Evolutionary conservation across 2,888 invertebrate species (phyloP).

Genomic region (Thera britannica): DNA sequence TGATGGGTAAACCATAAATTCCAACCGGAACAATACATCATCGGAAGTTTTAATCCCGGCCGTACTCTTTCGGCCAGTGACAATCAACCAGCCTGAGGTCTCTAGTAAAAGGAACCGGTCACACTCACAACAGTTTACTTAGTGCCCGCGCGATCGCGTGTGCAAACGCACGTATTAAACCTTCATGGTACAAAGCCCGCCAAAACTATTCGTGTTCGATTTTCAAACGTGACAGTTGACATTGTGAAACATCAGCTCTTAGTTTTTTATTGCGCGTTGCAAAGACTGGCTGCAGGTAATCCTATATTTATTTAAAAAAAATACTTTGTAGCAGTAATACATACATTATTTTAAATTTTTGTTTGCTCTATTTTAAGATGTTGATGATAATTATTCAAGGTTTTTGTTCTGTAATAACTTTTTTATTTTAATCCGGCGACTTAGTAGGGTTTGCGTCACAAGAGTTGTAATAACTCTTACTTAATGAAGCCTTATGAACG

Average conservation of each 20-base stretch:
- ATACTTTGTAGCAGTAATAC: not conserved
- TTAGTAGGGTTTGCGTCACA: not conserved
- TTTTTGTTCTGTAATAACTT: conserved; percentile 18
- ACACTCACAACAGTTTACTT: conserved; percentile 36
- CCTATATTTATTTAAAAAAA: not conserved
- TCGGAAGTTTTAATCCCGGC: conserved; percentile 66
- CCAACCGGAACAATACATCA: conserved; percentile 72
- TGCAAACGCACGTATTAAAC: conserved; percentile 58
- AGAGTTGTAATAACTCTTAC: not conserved
- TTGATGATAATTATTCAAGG: conserved; percentile 36
- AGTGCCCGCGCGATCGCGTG: conserved; percentile 71
- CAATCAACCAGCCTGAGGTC: conserved; percentile 55
- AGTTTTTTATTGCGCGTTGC: conserved; percentile 45
- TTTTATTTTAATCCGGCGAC: not conserved
- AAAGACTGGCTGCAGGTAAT: conserved; percentile 17
- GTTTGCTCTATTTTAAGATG: conserved; percentile 37
- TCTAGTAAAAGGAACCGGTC: conserved; percentile 71
- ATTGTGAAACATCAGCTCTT: conserved; percentile 57
- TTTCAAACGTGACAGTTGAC: conserved; percentile 57
- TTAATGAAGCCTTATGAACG: not conserved
- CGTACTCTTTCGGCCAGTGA: conserved; percentile 58
- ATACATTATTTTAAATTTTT: conserved; percentile 11
- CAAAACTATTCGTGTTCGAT: conserved; percentile 54
- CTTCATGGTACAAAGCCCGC: conserved; percentile 55
- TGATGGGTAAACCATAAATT: conserved; percentile 45